Base-by-base conservation (phyloP, 1,140 invertebrate genomes). In the Platorchestia sp. region DNA sequence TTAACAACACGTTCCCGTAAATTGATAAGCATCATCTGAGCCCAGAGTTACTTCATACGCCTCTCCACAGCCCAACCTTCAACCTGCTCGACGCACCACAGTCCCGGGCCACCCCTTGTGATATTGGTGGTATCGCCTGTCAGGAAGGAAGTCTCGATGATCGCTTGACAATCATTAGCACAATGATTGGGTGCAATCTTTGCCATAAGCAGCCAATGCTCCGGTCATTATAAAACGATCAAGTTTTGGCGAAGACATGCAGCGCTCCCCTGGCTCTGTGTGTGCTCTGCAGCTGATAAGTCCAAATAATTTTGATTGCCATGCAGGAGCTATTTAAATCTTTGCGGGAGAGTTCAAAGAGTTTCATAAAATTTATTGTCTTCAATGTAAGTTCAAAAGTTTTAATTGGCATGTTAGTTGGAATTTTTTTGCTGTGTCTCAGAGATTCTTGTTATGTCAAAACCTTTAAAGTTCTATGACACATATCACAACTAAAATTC, bases 121-220 rank as follows among this genome's bases (percentile, higher is more conserved):
- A 22, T 75, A 75, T 10, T 75, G 59, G 59, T 75, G 59, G 59
- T 75, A 75, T 75, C 59, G 59, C 59, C 59, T 75, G 59, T 75
- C 59, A 75, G 59, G 59, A 36, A 75, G 59, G 59, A 75, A 75
- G 59, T 75, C 10, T 75, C 59, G 59, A 75, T 75, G 59, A 75
- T 75, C 59, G 59, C 27, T 75, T 75, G 59, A 75, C 59, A 75
- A 75, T 75, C 59, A 75, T 75, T 75, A 75, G 59, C 36, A 75
- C 59, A 75, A 75, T 75, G 59, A 75, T 75, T 75, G 59, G 59
- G 59, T 75, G 59, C 59, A 75, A 75, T 75, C 59, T 75, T 75
- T 75, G 14, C 59, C 59, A 75, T 75, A 75, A 75, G 59, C 59
- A 75, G 59, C 59, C 59, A 75, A 75, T 75, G 27, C 59, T 75